Conservation (phyloP, 2,113 vertebrate species). For the Silurus glanis region DNA sequence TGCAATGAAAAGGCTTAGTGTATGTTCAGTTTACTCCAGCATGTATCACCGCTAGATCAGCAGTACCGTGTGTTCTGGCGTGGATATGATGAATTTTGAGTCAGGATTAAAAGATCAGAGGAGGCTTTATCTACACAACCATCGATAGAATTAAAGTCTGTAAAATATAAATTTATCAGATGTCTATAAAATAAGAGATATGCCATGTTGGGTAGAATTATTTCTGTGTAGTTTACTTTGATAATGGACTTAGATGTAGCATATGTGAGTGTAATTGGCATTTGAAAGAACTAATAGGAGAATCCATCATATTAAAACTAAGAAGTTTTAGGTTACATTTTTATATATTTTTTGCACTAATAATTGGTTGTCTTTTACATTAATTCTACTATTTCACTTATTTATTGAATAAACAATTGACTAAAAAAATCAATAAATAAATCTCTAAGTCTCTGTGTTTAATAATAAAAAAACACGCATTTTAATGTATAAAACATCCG, state of each 20-base stretch:
- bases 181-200: not conserved
- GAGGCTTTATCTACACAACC: not conserved
- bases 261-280: not conserved
- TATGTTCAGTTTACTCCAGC: slow-evolving; percentile 41
- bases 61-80: slow-evolving; percentile 57
- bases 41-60: slow-evolving; percentile 42
- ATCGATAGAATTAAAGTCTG: not conserved
- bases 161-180: not conserved
- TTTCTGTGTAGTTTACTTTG: not conserved
- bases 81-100: slow-evolving; percentile 74
- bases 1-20: slow-evolving; percentile 45
- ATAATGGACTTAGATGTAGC: not conserved
- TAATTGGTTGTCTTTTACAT: not conserved
- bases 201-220: not conserved
- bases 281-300: not conserved
- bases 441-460: not conserved
- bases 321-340: not conserved
- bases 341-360: not conserved
- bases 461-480: not conserved
- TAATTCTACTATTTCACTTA: not conserved
- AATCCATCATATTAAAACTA: not conserved
- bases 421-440: not conserved
- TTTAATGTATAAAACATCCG: not conserved
- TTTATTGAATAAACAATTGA: too few species aligned
- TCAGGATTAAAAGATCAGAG: slow-evolving; percentile 66